Conservation (phyloP, 2,113 vertebrate species). For the Sylvia atricapilla region DNA sequence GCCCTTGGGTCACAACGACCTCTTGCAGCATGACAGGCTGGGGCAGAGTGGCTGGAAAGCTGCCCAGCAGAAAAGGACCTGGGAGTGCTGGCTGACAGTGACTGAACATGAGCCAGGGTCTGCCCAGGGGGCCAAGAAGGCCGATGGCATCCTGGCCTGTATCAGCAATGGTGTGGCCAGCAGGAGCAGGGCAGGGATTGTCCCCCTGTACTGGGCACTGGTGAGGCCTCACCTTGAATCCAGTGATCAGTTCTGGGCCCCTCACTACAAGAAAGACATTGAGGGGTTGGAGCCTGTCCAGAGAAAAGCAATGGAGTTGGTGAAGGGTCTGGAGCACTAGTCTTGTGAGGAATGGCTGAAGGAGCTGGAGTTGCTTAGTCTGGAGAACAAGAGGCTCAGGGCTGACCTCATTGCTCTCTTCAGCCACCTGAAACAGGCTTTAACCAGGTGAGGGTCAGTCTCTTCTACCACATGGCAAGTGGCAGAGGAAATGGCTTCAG, state of each 20-base stretch:
- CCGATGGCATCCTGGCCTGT: background rate
- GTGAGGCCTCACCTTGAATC: background rate
- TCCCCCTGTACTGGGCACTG: accelerated
- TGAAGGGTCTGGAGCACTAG: background rate
- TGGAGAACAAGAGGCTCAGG: background rate
- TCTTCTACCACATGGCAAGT: background rate
- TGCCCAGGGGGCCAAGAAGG: background rate
- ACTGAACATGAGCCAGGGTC: accelerated
- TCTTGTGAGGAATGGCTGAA: background rate
- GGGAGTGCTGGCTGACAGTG: background rate
- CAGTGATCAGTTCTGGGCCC: background rate
- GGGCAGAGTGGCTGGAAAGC: background rate
- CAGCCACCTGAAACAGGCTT: background rate
- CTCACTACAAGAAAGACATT: accelerated
- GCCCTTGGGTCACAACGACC: background rate
- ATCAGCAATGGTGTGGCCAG: background rate
- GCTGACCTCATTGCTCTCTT: background rate
- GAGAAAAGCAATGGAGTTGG: accelerated
- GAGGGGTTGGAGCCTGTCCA: accelerated
- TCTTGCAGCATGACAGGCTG: background rate
- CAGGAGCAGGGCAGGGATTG: background rate
- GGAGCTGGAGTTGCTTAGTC: background rate
- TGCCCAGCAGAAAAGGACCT: background rate
- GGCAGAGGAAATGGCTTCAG: background rate
- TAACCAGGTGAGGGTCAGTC: background rate